phyloP scores from a whole-genome alignment of 2,113 vertebrate species.

The Lasiurus cinereus region DNA sequence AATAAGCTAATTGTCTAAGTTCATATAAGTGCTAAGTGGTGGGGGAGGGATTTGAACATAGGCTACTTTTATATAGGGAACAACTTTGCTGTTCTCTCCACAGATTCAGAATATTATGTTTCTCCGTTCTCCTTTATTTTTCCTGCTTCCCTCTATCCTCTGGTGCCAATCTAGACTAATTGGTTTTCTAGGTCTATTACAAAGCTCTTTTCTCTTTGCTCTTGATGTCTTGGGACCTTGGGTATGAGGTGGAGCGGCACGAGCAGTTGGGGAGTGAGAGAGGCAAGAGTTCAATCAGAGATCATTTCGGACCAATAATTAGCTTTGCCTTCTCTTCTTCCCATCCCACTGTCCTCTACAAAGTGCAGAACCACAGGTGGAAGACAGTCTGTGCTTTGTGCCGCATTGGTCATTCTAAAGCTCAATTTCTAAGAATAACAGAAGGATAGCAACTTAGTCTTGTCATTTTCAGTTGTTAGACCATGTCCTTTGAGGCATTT shows the following conservation, averaged over 20 bases:
- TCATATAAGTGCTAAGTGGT: background rate
- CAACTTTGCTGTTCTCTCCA: background rate
- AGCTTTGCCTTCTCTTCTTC: background rate
- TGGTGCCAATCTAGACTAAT: background rate
- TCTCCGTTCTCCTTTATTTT: background rate
- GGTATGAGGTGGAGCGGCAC: background rate
- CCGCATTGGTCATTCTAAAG: background rate
- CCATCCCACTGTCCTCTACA: accelerated
- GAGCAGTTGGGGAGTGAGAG: background rate
- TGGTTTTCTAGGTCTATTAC: background rate
- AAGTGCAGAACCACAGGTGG: background rate
- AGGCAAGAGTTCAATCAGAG: background rate
- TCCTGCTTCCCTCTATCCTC: background rate
- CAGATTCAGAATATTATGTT: background rate
- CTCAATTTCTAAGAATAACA: background rate
- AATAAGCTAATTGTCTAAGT: background rate
- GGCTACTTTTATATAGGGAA: background rate
- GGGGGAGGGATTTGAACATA: background rate
- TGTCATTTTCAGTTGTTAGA: constrained; percentile 44
- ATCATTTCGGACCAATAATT: no score
- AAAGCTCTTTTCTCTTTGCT: background rate
- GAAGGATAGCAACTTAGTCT: background rate
- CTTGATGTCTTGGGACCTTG: background rate
- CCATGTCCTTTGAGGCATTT: background rate
- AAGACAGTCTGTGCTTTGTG: background rate